phyloP scores from a whole-genome alignment of 1,140 invertebrate genomes.

The Drosophila novamexicana region DNA sequence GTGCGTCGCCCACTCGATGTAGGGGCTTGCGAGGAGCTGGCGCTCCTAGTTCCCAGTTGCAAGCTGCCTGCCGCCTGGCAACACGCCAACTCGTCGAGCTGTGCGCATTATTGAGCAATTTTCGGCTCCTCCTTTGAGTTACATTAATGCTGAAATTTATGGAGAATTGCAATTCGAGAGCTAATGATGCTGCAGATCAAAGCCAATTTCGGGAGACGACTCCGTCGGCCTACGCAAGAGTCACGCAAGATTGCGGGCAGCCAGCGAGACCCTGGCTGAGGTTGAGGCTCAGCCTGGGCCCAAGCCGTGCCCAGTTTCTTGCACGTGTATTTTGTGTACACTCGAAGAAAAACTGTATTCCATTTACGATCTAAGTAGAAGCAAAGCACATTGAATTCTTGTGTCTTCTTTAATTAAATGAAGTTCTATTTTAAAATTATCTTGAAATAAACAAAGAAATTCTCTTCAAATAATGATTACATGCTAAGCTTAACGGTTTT shows the following conservation, averaged over 20 bases:
- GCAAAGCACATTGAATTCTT: too few relatives aligned
- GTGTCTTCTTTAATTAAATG: too few relatives aligned
- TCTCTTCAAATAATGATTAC: too few relatives aligned
- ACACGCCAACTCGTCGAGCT: conserved; percentile 45
- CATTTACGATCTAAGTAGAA: too few relatives aligned
- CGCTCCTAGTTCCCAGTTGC: conserved; percentile 60
- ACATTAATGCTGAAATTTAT: conserved; percentile 18
- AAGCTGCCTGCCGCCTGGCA: conserved; percentile 29
- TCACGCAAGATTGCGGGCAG: conserved; percentile 63
- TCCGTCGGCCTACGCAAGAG: conserved; percentile 51
- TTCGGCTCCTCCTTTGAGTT: conserved; percentile 17
- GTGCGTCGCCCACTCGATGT: conserved; percentile 50
- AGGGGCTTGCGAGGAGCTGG: conserved; percentile 19
- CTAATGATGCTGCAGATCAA: conserved; percentile 73
- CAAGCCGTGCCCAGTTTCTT: conserved; percentile 40
- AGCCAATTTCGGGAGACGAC: conserved; percentile 58
- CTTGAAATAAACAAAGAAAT: too few relatives aligned
- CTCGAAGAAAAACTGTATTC: neutral
- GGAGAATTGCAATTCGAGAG: conserved; percentile 64
- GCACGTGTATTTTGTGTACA: neutral
- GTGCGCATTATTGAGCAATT: conserved; percentile 70
- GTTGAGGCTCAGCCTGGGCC: conserved; percentile 28
- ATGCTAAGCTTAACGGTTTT: too few relatives aligned
- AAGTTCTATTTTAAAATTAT: too few relatives aligned
- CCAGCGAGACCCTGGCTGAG: neutral